These are phyloP conservation scores for Theodoxus fluviatilis DNA, from an alignment of 2,888 invertebrate genomes.

Conservation along the genomic window DNA sequence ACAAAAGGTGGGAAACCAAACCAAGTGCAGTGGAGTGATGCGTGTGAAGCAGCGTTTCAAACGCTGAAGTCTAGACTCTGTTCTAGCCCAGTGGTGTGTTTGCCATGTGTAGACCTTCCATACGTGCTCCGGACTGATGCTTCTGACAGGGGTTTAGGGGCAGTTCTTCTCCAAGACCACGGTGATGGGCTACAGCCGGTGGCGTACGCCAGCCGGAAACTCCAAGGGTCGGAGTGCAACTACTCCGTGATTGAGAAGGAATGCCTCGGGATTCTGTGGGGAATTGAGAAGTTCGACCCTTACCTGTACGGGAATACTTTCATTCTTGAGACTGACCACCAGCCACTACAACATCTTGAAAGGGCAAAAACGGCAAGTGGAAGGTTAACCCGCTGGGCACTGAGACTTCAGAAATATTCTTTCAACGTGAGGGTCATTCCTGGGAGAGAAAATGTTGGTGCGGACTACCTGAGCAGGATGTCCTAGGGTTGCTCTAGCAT, in stretches of 20 bases:
- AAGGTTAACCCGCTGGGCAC: slow-evolving; percentile 37
- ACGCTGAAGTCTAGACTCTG: too few species aligned
- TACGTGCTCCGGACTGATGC: too few species aligned
- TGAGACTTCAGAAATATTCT: slow-evolving; percentile 29
- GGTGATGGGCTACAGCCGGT: slow-evolving; percentile 32
- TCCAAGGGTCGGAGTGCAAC: slow-evolving; percentile 30
- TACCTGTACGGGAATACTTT: slow-evolving; percentile 36
- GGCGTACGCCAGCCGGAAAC: slow-evolving; percentile 36
- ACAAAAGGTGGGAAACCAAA: too few species aligned
- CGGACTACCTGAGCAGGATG: slow-evolving; percentile 2
- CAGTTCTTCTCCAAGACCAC: slow-evolving; percentile 35
- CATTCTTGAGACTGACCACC: slow-evolving; percentile 37
- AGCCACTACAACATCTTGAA: slow-evolving; percentile 32
- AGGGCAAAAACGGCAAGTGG: slow-evolving; percentile 31
- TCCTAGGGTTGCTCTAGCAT: too few species aligned
- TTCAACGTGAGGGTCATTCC: neutral
- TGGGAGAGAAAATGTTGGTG: slow-evolving; percentile 11
- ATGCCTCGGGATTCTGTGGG: slow-evolving; percentile 31
- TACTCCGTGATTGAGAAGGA: slow-evolving; percentile 35
- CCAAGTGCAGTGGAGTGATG: too few species aligned
- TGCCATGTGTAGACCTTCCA: too few species aligned
- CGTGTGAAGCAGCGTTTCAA: too few species aligned
- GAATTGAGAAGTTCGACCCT: slow-evolving; percentile 31
- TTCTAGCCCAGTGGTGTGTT: too few species aligned
- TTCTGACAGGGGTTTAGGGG: slow-evolving; percentile 3